phyloP scores from a whole-genome alignment of 1,140 invertebrate genomes.

The Lepidurus packardi region DNA sequence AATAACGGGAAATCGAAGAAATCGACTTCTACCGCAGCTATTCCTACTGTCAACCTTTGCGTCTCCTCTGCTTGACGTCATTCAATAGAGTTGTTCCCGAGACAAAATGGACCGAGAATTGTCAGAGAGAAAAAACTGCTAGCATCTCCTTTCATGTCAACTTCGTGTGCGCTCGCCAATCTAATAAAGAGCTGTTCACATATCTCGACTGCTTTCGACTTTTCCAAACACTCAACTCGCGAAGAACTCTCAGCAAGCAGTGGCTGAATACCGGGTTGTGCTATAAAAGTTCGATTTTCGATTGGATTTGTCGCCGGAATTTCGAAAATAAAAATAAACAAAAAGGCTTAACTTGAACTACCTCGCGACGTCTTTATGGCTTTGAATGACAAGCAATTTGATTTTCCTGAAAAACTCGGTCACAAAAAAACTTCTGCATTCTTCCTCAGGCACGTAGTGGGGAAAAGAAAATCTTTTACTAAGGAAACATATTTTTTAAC shows the following conservation, averaged over 20 bases:
- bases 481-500: too few species aligned
- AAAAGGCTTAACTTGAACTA: too few species aligned
- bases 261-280: not conserved
- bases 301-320: too few species aligned
- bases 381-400: too few species aligned
- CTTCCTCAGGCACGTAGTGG: too few species aligned
- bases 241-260: not conserved
- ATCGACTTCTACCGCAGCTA: not conserved
- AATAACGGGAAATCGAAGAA: conserved; percentile 1
- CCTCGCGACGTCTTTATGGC: too few species aligned
- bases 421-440: too few species aligned
- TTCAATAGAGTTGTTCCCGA: not conserved
- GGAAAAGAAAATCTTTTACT: too few species aligned
- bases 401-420: too few species aligned
- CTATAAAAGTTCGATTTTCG: not conserved
- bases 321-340: too few species aligned
- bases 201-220: not conserved
- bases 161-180: not conserved
- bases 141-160: not conserved
- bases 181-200: conserved; percentile 11
- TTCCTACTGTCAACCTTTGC: not conserved
- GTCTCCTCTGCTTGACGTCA: not conserved
- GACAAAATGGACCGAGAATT: not conserved
- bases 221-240: not conserved
- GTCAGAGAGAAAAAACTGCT: not conserved